phyloP scores from a whole-genome alignment of 2,113 vertebrate genomes.

The Callipepla californica region DNA sequence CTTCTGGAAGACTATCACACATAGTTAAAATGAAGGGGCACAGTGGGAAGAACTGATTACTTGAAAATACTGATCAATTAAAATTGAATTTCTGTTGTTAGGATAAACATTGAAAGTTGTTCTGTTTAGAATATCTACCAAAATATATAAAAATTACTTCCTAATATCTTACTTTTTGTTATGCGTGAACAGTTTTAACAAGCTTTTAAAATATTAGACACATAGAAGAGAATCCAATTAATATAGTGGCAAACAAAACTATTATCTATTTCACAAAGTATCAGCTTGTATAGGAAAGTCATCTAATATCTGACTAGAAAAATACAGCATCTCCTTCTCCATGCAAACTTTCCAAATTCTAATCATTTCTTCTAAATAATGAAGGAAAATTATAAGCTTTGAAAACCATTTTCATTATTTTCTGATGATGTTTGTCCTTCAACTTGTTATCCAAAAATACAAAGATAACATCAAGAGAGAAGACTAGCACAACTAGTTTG shows the following conservation, averaged over 20 bases:
- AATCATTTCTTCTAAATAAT: not conserved
- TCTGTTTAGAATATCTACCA: not conserved
- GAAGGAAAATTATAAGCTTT: not conserved
- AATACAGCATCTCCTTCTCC: rapidly evolving
- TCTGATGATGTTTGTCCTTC: not conserved
- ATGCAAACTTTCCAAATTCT: not conserved
- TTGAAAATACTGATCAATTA: not conserved
- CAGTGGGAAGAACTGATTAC: not conserved
- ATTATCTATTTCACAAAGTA: not conserved
- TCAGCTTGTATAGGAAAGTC: not conserved
- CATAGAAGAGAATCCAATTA: not conserved
- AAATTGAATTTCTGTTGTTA: not conserved
- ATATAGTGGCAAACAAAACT: not conserved
- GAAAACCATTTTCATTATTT: not conserved
- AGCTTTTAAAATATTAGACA: not conserved
- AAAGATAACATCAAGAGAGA: not conserved
- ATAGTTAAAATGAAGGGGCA: not conserved
- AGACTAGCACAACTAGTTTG: not conserved
- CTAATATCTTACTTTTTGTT: not conserved
- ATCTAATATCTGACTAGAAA: not conserved
- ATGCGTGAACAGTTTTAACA: not conserved
- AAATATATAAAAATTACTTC: not conserved
- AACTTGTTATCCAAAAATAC: not conserved
- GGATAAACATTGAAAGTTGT: not conserved
- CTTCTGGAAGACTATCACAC: not conserved